Evolutionary conservation across 2,113 vertebrate species (phyloP), one percentile per base, ranked within the genome.

Genomic region (Bujurquina vittata): DNA sequence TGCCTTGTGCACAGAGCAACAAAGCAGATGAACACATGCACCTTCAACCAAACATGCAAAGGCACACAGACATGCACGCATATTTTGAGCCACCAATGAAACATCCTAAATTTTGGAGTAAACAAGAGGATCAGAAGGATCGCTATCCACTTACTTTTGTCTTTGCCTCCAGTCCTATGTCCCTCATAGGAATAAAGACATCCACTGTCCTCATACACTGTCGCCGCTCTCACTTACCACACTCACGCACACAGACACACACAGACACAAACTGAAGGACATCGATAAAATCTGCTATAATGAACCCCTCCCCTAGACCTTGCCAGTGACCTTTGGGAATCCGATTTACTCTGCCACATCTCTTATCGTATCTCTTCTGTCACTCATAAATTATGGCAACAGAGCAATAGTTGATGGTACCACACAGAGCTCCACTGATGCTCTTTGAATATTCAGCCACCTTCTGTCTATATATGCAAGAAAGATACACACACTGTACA

Each of bases 291-390:
- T 92, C 82, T 93, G 62, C 67, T 56, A 80, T 87, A 90, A 92
- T 91, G 89, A 91, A 91, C 83, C 78, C 89, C 89, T 92, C 80
- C 90, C 85, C 56, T 31, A 79, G 89, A 92, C 91, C 93, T 95
- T 93, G 88, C 78, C 73, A 46, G 65, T 89, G 91, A 93, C 94
- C 91, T 93, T 74, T 92, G 81, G 77, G 78, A 87, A 87, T 87
- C 84, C 9, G 89, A 89, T 91, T 91, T 82, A 89, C 77, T 83
- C 82, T 75, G 77, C 75, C 85, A 87, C 86, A 93, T 93, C 89
- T 88, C 89, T 89, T 85, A 92, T 92, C 87, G 84, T 83, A 90
- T 87, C 87, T 87, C 75, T 23, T 60, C 91, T 91, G 92, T 92
- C 91, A 86, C 81, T 90, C 86, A 84, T 89, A 89, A 92, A 93